phyloP scores from a whole-genome alignment of 2,113 vertebrate species.

The Zingel zingel region DNA sequence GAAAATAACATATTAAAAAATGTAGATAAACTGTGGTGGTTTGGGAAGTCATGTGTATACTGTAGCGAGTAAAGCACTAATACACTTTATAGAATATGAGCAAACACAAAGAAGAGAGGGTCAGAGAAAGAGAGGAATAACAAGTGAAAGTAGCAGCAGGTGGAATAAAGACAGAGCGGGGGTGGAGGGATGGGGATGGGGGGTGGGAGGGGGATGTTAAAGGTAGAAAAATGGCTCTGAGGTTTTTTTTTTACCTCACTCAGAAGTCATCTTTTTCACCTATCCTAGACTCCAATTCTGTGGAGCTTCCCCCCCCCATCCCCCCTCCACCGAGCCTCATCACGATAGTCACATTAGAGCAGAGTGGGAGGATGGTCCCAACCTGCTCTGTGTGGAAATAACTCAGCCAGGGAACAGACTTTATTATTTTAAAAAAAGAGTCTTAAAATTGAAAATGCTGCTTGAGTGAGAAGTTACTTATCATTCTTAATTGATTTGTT shows the following conservation, averaged over 20 bases:
- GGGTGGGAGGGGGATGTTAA: neutral
- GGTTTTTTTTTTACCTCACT: neutral
- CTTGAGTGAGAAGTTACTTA: constrained; percentile 37
- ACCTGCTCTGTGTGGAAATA: constrained; percentile 1
- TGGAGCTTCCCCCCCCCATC: neutral
- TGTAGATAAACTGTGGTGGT: neutral
- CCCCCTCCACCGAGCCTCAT: neutral
- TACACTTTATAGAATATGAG: neutral
- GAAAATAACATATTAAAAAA: neutral
- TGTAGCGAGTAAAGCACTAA: neutral
- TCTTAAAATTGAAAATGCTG: constrained; percentile 35
- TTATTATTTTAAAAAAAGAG: constrained; percentile 23
- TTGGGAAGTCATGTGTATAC: too few species aligned
- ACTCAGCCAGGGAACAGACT: neutral
- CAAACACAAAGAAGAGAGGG: neutral
- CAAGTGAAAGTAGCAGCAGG: neutral
- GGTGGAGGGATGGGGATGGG: too few species aligned
- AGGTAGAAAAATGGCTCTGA: neutral
- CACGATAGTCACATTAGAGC: constrained; percentile 20
- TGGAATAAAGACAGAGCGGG: neutral
- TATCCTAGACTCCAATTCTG: neutral
- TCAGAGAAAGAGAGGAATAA: neutral
- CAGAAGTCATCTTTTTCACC: constrained; percentile 14
- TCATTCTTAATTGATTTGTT: constrained; percentile 38
- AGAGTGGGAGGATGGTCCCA: constrained; percentile 12